Percentiles rank a stretch among this genome's conserved stretches.
These are phyloP conservation scores for Eclectus roratus DNA, from an alignment of 2,113 vertebrate genomes.

Conservation along the genomic window DNA sequence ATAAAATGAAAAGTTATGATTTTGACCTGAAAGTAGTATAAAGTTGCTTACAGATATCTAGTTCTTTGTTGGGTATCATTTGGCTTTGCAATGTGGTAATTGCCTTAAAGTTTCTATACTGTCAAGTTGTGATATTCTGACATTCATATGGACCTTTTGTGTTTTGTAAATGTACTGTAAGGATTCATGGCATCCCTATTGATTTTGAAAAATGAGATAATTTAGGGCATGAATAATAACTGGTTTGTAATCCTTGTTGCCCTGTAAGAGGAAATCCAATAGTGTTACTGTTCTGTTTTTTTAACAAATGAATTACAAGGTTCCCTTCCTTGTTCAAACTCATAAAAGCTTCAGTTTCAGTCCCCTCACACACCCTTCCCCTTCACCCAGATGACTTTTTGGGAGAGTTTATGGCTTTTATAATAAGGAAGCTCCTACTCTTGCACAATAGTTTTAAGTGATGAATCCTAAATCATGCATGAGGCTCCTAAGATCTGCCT, in stretches of 20 bases:
- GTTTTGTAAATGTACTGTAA: background rate
- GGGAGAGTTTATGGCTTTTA: background rate
- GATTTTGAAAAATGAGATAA: background rate
- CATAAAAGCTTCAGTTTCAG: background rate
- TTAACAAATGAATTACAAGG: background rate
- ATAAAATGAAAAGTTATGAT: background rate
- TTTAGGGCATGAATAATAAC: background rate
- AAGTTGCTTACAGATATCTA: background rate
- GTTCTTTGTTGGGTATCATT: background rate
- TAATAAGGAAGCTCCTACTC: background rate
- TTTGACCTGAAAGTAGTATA: background rate
- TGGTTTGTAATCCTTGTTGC: background rate
- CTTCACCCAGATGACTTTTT: background rate
- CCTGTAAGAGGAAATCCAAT: background rate
- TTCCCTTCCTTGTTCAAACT: background rate
- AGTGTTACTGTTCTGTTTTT: background rate
- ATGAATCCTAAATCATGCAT: background rate
- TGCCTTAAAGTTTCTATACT: background rate
- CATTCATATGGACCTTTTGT: accelerated
- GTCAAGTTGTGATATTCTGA: background rate
- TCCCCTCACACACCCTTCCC: background rate
- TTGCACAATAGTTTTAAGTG: background rate
- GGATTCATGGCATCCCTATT: background rate
- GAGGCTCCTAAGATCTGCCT: background rate
- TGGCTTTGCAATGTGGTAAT: background rate